phyloP scores from a whole-genome alignment of 2,888 invertebrate species.

The Erebia aethiops region DNA sequence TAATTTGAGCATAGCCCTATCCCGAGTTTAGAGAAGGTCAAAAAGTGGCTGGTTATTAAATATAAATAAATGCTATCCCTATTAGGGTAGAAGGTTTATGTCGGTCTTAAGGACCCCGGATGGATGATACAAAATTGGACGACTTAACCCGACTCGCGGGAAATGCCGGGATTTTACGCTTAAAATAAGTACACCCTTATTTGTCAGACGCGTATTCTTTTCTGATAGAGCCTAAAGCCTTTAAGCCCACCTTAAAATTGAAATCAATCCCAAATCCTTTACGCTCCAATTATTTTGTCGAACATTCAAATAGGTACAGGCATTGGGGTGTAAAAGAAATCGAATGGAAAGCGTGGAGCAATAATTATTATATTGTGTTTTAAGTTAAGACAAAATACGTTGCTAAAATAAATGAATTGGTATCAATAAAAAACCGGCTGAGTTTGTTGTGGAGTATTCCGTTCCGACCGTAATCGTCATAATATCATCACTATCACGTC shows the following conservation, averaged over 20 bases:
- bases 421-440: too few species aligned
- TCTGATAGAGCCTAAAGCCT: slow-evolving; percentile 37
- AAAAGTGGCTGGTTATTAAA: slow-evolving; percentile 3
- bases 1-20: too few species aligned
- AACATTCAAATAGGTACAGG: slow-evolving; percentile 29
- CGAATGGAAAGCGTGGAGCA: background rate
- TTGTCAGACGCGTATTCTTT: slow-evolving; percentile 36
- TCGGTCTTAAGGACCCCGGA: slow-evolving; percentile 6
- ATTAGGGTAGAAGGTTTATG: slow-evolving; percentile 16
- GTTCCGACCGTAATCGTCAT: too few species aligned
- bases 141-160: slow-evolving; percentile 18
- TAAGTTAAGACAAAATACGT: too few species aligned
- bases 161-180: slow-evolving; percentile 22
- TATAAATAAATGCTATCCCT: slow-evolving; percentile 1
- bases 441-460: too few species aligned
- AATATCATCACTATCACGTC: too few species aligned
- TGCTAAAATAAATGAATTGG: too few species aligned
- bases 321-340: background rate
- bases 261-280: slow-evolving; percentile 36
- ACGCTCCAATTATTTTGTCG: slow-evolving; percentile 27
- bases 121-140: slow-evolving; percentile 21
- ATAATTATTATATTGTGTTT: background rate
- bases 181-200: slow-evolving; percentile 24
- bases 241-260: slow-evolving; percentile 38
- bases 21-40: background rate